These are phyloP conservation scores for Hipposideros armiger DNA, from an alignment of 2,113 vertebrate genomes.

Conservation along the genomic window DNA sequence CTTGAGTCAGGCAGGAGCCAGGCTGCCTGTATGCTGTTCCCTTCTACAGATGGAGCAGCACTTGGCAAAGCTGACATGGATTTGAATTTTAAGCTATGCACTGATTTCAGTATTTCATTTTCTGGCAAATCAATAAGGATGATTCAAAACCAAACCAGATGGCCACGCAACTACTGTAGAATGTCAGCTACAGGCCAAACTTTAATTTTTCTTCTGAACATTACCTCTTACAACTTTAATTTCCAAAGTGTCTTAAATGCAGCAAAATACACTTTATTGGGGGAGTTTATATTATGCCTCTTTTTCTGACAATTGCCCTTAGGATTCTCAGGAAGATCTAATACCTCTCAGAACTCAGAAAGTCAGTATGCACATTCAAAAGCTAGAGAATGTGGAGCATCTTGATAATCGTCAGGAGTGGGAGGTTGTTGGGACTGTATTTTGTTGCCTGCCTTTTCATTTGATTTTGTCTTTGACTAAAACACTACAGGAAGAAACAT, in stretches of 20 bases:
- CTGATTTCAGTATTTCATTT: conserved; percentile 85
- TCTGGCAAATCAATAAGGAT: conserved; percentile 83
- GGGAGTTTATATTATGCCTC: conserved; percentile 65
- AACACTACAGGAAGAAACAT: neutral
- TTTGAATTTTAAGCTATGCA: conserved; percentile 84
- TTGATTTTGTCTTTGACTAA: neutral
- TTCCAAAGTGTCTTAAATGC: conserved; percentile 84
- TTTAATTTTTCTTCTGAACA: conserved; percentile 76
- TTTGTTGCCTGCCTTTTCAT: neutral
- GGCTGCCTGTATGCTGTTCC: neutral
- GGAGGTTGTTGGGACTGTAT: neutral
- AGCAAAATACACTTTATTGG: conserved; percentile 71
- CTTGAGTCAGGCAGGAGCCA: neutral
- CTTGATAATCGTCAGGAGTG: neutral
- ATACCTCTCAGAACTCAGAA: conserved; percentile 79
- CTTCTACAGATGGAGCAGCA: conserved; percentile 46
- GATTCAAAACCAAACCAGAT: conserved; percentile 85
- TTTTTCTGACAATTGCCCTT: conserved; percentile 74
- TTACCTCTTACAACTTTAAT: conserved; percentile 80
- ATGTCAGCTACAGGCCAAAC: conserved; percentile 72
- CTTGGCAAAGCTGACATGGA: conserved; percentile 81
- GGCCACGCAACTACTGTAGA: conserved; percentile 72
- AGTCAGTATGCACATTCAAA: conserved; percentile 45
- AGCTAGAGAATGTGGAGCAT: conserved; percentile 15
- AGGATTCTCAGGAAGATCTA: conserved; percentile 78